Percentiles rank a stretch among this genome's conserved stretches.
Evolutionary conservation across 1,140 invertebrate genomes (phyloP).

Genomic region (Laupala kohalensis): DNA sequence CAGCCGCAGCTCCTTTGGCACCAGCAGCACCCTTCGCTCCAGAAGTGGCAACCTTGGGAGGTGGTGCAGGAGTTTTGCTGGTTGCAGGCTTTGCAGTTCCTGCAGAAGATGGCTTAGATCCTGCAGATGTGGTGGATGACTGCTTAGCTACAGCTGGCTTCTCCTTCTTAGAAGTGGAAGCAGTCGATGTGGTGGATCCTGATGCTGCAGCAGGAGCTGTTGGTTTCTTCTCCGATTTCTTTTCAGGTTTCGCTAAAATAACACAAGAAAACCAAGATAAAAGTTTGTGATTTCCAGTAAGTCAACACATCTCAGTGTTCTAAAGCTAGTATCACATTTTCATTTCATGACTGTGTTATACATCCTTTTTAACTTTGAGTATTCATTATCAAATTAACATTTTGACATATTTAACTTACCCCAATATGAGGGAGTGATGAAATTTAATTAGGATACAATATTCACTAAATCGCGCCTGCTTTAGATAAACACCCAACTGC

Average conservation of each 20-base stretch:
- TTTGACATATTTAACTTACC: too few species aligned
- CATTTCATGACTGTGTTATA: too few species aligned
- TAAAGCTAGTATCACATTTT: too few species aligned
- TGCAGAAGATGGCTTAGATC: conserved; percentile 11
- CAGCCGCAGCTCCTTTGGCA: conserved; percentile 25
- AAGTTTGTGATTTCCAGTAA: too few species aligned
- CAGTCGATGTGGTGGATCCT: conserved; percentile 17
- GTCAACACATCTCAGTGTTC: too few species aligned
- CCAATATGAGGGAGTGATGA: too few species aligned
- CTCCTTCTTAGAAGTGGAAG: conserved; percentile 23
- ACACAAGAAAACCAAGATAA: too few species aligned
- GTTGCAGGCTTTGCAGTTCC: conserved; percentile 16
- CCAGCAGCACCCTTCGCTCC: conserved; percentile 26
- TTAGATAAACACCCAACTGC: too few species aligned
- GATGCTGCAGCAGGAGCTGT: conserved; percentile 20
- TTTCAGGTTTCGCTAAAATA: conserved; percentile 25
- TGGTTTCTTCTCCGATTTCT: conserved; percentile 38
- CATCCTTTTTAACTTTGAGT: too few species aligned
- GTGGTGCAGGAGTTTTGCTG: conserved; percentile 26
- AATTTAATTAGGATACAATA: too few species aligned
- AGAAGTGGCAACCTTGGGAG: conserved; percentile 33
- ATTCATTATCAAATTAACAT: too few species aligned
- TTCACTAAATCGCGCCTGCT: too few species aligned
- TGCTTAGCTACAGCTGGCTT: conserved; percentile 21
- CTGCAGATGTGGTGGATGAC: conserved; percentile 14